A percentile compares a stretch with the other conserved stretches of the same genome.
These are phyloP conservation scores for Stigmatopora argus DNA, from an alignment of 2,113 vertebrate genomes.

Conservation along the genomic window DNA sequence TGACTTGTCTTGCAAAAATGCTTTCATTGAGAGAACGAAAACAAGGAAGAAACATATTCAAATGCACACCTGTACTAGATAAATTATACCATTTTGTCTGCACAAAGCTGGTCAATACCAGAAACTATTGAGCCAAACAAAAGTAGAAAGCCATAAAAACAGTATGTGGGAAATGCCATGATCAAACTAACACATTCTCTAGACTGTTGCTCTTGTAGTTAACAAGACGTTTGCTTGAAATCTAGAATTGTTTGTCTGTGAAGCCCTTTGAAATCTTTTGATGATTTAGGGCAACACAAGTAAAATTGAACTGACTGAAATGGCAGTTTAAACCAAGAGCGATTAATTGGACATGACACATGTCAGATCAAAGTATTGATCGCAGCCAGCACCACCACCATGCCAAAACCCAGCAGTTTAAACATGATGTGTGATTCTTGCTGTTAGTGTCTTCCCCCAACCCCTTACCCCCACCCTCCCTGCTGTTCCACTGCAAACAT, in stretches of 20 bases:
- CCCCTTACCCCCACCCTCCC: neutral
- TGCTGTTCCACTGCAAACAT: conserved; percentile 41
- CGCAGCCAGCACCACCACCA: neutral
- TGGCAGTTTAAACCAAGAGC: neutral
- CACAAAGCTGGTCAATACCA: no score
- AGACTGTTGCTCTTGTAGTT: neutral
- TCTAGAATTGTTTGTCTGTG: no score
- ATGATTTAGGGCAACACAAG: no score
- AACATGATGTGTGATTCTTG: conserved; percentile 1
- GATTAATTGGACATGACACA: neutral
- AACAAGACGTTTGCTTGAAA: neutral
- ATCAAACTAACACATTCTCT: neutral
- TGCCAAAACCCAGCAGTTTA: neutral
- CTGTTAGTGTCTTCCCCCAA: neutral
- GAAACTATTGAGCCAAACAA: neutral
- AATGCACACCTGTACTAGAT: no score
- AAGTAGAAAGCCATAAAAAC: neutral
- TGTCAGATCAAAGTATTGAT: neutral
- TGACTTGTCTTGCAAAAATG: no score
- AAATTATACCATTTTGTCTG: no score
- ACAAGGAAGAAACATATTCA: no score
- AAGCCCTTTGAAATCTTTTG: no score
- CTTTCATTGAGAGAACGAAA: no score
- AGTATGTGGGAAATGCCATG: neutral
- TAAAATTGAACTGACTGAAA: neutral